Conservation (phyloP, 2,888 invertebrate genomes). For the Drosophila yooni region DNA sequence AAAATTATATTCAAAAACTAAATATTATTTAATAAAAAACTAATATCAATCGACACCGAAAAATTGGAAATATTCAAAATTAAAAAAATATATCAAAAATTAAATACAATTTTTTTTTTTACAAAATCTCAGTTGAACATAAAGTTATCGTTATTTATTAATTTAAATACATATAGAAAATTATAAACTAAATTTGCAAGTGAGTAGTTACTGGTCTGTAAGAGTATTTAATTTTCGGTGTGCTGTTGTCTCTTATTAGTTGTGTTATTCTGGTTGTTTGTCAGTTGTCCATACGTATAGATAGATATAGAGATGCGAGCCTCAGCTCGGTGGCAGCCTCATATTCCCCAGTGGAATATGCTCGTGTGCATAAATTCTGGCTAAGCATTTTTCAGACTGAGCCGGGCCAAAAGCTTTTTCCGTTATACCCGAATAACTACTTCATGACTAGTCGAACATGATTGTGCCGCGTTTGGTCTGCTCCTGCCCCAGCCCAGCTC, state of each 20-base stretch:
- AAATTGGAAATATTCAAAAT: neutral
- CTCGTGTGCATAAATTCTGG: slow-evolving; percentile 73
- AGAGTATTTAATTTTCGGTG: neutral
- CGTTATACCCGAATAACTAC: slow-evolving; percentile 9
- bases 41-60: too few relatives aligned
- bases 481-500: slow-evolving; percentile 2
- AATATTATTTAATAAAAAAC: too few relatives aligned
- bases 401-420: slow-evolving; percentile 18
- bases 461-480: slow-evolving; percentile 19
- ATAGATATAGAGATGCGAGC: slow-evolving; percentile 30
- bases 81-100: neutral
- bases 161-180: neutral
- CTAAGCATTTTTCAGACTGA: slow-evolving; percentile 45
- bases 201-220: neutral
- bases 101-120: too few relatives aligned
- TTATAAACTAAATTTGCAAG: neutral
- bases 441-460: slow-evolving; percentile 31
- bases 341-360: slow-evolving; percentile 76
- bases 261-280: slow-evolving; percentile 46
- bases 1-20: too few relatives aligned
- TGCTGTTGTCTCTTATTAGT: slow-evolving; percentile 18
- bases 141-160: neutral
- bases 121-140: too few relatives aligned
- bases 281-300: slow-evolving; percentile 21
- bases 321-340: slow-evolving; percentile 26